Conservation (phyloP, 2,888 invertebrate species). For the Teinopalpus imperialis region DNA sequence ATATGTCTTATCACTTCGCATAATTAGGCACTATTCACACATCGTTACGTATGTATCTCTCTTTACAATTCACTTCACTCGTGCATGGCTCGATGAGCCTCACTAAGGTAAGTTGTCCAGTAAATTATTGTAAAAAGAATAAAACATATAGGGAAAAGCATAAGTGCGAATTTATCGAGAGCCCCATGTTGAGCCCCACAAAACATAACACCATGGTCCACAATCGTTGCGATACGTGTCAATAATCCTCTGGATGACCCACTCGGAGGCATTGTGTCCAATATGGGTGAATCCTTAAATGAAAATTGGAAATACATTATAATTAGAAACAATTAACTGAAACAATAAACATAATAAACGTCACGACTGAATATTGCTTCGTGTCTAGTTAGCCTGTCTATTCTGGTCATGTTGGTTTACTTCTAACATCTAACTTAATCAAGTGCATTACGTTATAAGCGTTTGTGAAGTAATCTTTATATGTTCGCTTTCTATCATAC, state of each 20-base stretch:
- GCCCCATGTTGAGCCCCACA: constrained; percentile 84
- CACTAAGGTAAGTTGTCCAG: constrained; percentile 84
- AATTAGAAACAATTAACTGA: background rate
- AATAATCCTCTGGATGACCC: constrained; percentile 49
- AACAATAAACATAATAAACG: background rate
- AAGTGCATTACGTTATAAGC: too few relatives aligned
- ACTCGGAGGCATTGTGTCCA: constrained; percentile 61
- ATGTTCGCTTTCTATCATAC: too few relatives aligned
- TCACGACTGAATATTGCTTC: too few relatives aligned
- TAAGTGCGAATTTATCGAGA: constrained; percentile 82
- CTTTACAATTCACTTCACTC: constrained; percentile 38
- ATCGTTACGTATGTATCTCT: constrained; percentile 16
- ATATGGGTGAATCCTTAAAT: constrained; percentile 70
- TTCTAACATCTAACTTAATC: too few relatives aligned
- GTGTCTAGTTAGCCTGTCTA: too few relatives aligned
- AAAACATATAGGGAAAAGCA: constrained; percentile 82
- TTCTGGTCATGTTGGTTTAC: too few relatives aligned
- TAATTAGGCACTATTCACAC: constrained; percentile 45
- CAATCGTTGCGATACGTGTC: constrained; percentile 59
- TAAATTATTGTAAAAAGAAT: constrained; percentile 80
- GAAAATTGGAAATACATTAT: background rate
- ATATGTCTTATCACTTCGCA: constrained; percentile 38
- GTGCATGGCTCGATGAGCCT: constrained; percentile 64
- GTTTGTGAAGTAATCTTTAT: too few relatives aligned
- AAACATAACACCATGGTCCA: constrained; percentile 81